Percentiles rank a stretch among this genome's conserved stretches.
phyloP scores from a whole-genome alignment of 2,113 vertebrate genomes.

The Callipepla squamata region DNA sequence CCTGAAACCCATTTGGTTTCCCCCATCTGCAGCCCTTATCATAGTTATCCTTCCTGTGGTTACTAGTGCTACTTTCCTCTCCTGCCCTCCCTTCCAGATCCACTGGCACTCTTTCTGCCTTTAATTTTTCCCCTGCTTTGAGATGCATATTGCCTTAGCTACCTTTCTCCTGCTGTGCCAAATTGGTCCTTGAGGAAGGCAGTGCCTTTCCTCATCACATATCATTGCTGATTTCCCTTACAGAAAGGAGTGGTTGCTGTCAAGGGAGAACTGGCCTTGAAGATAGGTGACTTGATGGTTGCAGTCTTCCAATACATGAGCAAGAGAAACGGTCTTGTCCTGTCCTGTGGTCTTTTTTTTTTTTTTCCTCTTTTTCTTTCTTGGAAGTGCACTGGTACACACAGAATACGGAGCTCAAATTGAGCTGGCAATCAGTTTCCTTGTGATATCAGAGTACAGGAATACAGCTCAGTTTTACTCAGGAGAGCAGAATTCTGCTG shows the following conservation, averaged over 20 bases:
- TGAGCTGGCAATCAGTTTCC: neutral
- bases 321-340: constrained; percentile 7
- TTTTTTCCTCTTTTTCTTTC: neutral
- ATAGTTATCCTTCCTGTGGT: neutral
- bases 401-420: constrained; percentile 32
- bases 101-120: constrained; percentile 10
- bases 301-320: constrained; percentile 35
- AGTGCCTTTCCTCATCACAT: constrained; percentile 62
- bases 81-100: constrained; percentile 5
- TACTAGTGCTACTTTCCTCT: neutral
- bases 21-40: neutral
- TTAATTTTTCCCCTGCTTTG: constrained; percentile 61
- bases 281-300: constrained; percentile 22
- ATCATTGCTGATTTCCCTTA: constrained; percentile 44
- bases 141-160: constrained; percentile 66
- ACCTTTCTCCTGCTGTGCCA: constrained; percentile 66
- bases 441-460: neutral
- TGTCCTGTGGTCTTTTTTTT: neutral
- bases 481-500: neutral
- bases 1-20: neutral
- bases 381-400: neutral
- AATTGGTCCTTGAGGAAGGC: constrained; percentile 72
- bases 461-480: neutral
- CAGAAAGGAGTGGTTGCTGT: constrained; percentile 52
- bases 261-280: constrained; percentile 16